Percentiles rank a stretch among this genome's conserved stretches.
phyloP scores from a whole-genome alignment of 2,888 invertebrate species.

The Cryptocheilus praepositus region DNA sequence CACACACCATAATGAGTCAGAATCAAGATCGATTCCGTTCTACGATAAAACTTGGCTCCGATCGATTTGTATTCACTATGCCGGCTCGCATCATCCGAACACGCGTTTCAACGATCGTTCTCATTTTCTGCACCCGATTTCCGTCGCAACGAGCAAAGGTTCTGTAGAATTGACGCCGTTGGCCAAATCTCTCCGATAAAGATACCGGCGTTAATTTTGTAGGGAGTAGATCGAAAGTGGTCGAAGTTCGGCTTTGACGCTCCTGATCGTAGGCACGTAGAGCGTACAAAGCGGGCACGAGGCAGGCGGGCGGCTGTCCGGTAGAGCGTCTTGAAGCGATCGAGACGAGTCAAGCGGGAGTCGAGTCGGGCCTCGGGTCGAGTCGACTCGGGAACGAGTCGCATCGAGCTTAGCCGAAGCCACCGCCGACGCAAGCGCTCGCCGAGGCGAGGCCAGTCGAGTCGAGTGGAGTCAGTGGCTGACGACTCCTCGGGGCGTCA shows the following conservation, averaged over 20 bases:
- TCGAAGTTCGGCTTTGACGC: neutral
- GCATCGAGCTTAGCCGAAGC: conserved; percentile 47
- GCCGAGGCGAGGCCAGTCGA: conserved; percentile 74
- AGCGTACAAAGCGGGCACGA: neutral
- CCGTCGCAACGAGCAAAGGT: no score
- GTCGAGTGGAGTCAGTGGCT: conserved; percentile 75
- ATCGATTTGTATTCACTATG: no score
- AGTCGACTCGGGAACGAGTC: conserved; percentile 30
- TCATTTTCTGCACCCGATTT: no score
- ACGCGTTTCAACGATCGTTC: no score
- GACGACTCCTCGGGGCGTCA: conserved; percentile 71
- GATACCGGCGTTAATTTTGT: neutral
- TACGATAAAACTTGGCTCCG: no score
- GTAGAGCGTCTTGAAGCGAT: conserved; percentile 23
- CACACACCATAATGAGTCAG: no score
- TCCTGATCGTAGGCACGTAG: no score
- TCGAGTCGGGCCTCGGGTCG: conserved; percentile 38
- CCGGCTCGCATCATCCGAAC: no score
- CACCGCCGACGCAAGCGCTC: conserved; percentile 31
- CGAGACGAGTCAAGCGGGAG: conserved; percentile 27
- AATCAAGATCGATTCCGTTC: no score
- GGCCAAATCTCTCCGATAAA: no score
- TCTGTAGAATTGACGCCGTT: no score
- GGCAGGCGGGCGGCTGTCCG: conserved; percentile 10
- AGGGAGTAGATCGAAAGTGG: conserved; percentile 8